phyloP scores from a whole-genome alignment of 2,797 vertebrate species.

The Acrossocheilus fasciatus region DNA sequence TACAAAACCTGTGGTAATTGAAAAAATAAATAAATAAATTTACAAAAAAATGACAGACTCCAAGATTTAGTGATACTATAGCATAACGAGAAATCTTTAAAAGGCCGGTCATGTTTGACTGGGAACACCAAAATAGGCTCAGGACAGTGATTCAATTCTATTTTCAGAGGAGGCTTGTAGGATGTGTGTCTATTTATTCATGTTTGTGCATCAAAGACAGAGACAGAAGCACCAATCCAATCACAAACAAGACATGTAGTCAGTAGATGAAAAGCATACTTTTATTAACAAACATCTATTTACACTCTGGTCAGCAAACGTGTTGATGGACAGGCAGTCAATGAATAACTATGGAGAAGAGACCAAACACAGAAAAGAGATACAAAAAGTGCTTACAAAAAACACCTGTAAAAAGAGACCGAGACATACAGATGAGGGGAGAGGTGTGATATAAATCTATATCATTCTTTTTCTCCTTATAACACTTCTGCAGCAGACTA shows the following conservation, averaged over 20 bases:
- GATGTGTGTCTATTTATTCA: neutral
- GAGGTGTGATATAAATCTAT: constrained; percentile 4
- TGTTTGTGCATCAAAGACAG: neutral
- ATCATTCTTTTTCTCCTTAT: constrained; percentile 3
- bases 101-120: no score
- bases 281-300: constrained; percentile 83
- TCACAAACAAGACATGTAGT: neutral
- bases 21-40: no score
- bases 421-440: constrained; percentile 51
- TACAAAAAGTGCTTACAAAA: constrained; percentile 51
- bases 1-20: no score
- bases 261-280: constrained; percentile 71
- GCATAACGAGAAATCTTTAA: no score
- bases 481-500: neutral
- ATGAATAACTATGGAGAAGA: constrained; percentile 57
- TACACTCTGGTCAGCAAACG: constrained; percentile 76
- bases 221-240: neutral
- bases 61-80: no score
- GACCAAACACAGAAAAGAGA: constrained; percentile 60
- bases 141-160: neutral
- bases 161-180: neutral
- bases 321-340: constrained; percentile 67
- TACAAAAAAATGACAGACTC: no score
- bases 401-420: constrained; percentile 65
- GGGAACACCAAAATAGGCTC: no score